Evolutionary conservation across 37 sponge, comb jelly and placozoan species (phyloP).

Genomic region (Theonella swinhoei): DNA sequence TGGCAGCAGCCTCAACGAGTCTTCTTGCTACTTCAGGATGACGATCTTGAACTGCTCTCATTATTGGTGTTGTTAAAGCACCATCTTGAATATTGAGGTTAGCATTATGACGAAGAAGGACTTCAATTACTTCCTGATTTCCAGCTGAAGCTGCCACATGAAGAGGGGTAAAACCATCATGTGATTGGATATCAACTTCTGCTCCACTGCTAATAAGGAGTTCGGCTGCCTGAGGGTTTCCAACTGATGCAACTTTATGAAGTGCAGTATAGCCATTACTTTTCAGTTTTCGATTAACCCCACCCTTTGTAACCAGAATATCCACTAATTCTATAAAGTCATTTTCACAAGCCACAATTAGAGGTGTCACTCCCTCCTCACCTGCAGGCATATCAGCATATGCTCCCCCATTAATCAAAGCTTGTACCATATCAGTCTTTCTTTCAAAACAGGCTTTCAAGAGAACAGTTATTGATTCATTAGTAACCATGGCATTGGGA

Average conservation of each 20-base stretch:
- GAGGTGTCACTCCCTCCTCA: neutral
- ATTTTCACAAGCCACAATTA: neutral
- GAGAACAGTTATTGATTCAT: neutral
- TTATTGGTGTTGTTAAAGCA: neutral
- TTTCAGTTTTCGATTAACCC: neutral
- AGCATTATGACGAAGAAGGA: neutral
- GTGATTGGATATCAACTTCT: neutral
- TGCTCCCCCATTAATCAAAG: neutral
- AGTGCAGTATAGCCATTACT: neutral
- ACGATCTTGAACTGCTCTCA: neutral
- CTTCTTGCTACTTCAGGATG: neutral
- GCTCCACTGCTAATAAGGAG: neutral
- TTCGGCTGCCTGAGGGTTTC: neutral
- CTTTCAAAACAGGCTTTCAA: neutral
- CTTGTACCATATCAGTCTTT: neutral
- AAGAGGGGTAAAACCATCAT: neutral
- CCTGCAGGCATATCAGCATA: neutral
- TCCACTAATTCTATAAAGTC: neutral
- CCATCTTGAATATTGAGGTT: neutral
- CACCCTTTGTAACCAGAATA: neutral
- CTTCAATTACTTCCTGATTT: neutral
- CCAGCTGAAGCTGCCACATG: neutral
- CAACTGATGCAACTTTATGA: neutral
- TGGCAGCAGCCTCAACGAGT: neutral
- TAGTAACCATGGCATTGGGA: neutral